Conservation (phyloP, 2,888 invertebrate species). For the Apamea epomidion region DNA sequence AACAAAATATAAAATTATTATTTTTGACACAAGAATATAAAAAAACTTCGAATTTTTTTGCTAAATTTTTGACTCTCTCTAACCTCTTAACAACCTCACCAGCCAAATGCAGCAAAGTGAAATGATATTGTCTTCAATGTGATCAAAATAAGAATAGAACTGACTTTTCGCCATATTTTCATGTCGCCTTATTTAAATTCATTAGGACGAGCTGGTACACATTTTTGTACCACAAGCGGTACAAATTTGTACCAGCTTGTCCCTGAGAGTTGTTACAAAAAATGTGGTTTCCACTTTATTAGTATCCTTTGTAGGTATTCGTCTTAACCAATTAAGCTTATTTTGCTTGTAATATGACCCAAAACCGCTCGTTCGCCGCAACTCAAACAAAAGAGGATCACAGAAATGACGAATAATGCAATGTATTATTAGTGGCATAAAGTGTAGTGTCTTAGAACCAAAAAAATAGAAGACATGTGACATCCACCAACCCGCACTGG, state of each 20-base stretch:
- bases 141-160: conserved; percentile 29
- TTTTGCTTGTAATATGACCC: not conserved
- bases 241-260: not conserved
- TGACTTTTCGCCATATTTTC: not conserved
- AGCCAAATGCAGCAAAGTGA: not conserved
- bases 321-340: not conserved
- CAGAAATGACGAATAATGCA: not conserved
- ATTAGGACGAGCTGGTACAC: not conserved
- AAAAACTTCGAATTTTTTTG: not conserved
- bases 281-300: not conserved
- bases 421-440: not conserved
- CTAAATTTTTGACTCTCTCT: not conserved
- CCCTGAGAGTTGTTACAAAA: not conserved
- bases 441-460: not conserved
- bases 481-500: not conserved
- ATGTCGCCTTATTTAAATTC: not conserved
- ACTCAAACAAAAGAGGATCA: not conserved
- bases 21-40: not conserved
- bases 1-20: not conserved
- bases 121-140: conserved; percentile 11
- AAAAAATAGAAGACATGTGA: not conserved
- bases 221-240: not conserved
- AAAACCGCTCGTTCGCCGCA: not conserved
- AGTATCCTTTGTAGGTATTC: not conserved
- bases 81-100: not conserved